Percentiles rank a stretch among this genome's conserved stretches.
Evolutionary conservation across 2,888 invertebrate genomes (phyloP).

Genomic region (Zaprionus obscuricornis): DNA sequence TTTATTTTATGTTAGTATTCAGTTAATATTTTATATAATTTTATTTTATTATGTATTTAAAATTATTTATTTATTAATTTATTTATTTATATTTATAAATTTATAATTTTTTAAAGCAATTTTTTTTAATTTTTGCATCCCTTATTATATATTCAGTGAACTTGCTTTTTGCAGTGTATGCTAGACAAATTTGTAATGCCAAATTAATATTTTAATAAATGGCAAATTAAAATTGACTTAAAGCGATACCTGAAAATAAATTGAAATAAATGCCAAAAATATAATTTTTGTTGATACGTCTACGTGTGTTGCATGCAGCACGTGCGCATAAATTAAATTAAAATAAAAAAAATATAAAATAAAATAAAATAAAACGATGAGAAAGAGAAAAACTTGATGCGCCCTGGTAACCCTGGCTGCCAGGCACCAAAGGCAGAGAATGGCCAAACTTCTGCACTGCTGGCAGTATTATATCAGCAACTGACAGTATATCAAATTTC

Average conservation of each 20-base stretch:
- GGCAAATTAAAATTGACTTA: constrained; percentile 53
- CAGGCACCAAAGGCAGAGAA: too few relatives aligned
- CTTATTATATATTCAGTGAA: neutral
- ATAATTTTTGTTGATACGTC: constrained; percentile 14
- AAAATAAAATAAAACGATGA: too few relatives aligned
- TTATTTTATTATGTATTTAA: too few relatives aligned
- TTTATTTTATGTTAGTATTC: too few relatives aligned
- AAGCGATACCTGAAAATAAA: constrained; percentile 26
- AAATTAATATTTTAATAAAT: constrained; percentile 45
- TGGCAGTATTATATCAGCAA: constrained; percentile 34
- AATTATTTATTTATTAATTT: too few relatives aligned
- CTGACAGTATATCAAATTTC: constrained; percentile 76
- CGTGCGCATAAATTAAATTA: constrained; percentile 63
- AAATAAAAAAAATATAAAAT: too few relatives aligned
- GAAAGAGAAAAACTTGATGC: too few relatives aligned
- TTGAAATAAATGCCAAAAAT: constrained; percentile 25
- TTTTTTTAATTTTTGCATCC: neutral
- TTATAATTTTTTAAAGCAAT: too few relatives aligned
- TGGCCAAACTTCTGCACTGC: too few relatives aligned
- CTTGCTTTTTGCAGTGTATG: neutral
- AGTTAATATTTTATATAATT: too few relatives aligned
- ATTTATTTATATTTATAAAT: too few relatives aligned
- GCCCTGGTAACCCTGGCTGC: constrained; percentile 28
- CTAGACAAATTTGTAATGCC: constrained; percentile 2
- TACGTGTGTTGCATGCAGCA: constrained; percentile 24